A percentile compares a stretch with the other conserved stretches of the same genome.
phyloP scores from a whole-genome alignment of 2,888 invertebrate genomes.

The Carterocephalus palaemon region DNA sequence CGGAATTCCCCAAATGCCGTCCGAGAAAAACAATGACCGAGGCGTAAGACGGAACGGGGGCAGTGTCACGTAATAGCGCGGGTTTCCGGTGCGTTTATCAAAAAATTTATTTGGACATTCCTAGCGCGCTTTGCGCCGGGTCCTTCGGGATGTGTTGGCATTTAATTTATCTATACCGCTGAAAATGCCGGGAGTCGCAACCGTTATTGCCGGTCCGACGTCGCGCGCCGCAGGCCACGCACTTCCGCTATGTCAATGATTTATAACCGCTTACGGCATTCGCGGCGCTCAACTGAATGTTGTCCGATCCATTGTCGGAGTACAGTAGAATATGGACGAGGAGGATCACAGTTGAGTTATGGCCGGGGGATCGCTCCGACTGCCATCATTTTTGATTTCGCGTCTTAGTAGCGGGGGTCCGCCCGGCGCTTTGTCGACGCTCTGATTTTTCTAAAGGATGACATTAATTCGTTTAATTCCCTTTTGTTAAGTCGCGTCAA shows the following conservation, averaged over 20 bases:
- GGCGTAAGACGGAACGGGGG: constrained; percentile 61
- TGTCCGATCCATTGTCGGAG: constrained; percentile 70
- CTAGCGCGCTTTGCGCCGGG: constrained; percentile 63
- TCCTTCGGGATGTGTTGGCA: constrained; percentile 66
- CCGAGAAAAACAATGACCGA: constrained; percentile 72
- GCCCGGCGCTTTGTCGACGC: constrained; percentile 40
- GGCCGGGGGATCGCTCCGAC: constrained; percentile 52
- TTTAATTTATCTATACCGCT: constrained; percentile 76
- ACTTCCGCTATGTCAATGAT: constrained; percentile 77
- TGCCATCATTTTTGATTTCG: constrained; percentile 62
- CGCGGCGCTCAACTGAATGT: constrained; percentile 67
- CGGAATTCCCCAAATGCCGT: constrained; percentile 62
- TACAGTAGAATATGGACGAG: constrained; percentile 62
- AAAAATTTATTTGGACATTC: constrained; percentile 76
- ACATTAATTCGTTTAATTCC: constrained; percentile 23
- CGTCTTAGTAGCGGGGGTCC: constrained; percentile 53
- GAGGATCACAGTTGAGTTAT: constrained; percentile 68
- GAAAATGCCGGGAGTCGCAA: constrained; percentile 66
- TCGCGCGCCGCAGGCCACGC: constrained; percentile 54
- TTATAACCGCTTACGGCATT: constrained; percentile 69
- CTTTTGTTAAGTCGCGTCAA: constrained; percentile 25
- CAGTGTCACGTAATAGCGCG: constrained; percentile 72
- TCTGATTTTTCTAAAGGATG: constrained; percentile 31
- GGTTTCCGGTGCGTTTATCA: constrained; percentile 76
- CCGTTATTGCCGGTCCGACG: constrained; percentile 62